Percentiles rank a stretch among this genome's conserved stretches.
These are phyloP conservation scores for Aphis gossypii DNA, from an alignment of 1,140 invertebrate species.

Conservation along the genomic window DNA sequence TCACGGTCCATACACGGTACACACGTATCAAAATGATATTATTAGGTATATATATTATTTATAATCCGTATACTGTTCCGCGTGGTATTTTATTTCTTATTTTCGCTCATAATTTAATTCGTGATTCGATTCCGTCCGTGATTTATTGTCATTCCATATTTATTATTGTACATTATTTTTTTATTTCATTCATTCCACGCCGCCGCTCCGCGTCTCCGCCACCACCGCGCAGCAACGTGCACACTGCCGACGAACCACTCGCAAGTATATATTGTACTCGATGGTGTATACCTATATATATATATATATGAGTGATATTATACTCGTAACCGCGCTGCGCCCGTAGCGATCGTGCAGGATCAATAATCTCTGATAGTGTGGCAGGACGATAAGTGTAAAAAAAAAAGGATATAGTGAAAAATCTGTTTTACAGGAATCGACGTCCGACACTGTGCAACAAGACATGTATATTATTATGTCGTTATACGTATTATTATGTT, in stretches of 20 bases:
- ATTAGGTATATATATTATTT: not conserved
- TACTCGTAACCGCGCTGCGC: not conserved
- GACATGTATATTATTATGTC: not conserved
- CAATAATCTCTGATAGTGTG: not conserved
- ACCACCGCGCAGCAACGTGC: too few species aligned
- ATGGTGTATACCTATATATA: too few species aligned
- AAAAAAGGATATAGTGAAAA: not conserved
- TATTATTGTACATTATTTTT: not conserved
- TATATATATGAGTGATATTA: too few species aligned
- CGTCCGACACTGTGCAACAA: not conserved
- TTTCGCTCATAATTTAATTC: conserved; percentile 47
- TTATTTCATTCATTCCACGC: conserved; percentile 8
- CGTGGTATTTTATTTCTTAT: not conserved
- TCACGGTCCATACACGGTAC: not conserved
- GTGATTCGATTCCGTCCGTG: conserved; percentile 49
- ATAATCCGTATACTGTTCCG: not conserved
- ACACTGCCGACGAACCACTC: too few species aligned
- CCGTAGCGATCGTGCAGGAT: not conserved
- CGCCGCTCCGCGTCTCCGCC: not conserved
- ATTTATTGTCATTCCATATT: conserved; percentile 44
- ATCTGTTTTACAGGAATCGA: not conserved
- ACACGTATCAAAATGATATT: not conserved
- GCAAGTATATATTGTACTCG: not conserved
- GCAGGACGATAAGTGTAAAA: not conserved
- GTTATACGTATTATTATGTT: too few species aligned